Percentiles rank a stretch among this genome's conserved stretches.
Conservation (phyloP, 2,888 invertebrate genomes). For the Caenorhabditis macrosperma region DNA sequence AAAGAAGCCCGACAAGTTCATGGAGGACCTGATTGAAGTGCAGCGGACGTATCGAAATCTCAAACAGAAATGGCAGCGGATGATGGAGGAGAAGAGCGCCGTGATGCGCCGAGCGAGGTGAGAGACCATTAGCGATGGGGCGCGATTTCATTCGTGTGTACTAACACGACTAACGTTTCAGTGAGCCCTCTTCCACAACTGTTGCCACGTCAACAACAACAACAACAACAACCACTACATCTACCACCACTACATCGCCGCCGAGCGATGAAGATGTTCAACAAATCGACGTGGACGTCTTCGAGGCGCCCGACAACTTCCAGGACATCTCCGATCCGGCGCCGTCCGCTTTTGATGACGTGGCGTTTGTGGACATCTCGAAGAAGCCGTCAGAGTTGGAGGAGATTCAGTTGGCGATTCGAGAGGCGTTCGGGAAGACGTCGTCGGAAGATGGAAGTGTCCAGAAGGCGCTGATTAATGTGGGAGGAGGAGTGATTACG, state of each 20-base stretch:
- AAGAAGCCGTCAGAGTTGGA: constrained; percentile 8
- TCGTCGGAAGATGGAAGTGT: no score
- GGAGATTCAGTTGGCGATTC: constrained; percentile 27
- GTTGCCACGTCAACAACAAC: constrained; percentile 5
- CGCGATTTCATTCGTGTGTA: constrained; percentile 2
- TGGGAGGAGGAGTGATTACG: not conserved
- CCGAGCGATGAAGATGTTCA: no score
- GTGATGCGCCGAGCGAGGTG: constrained; percentile 34
- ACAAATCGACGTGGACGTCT: constrained; percentile 51
- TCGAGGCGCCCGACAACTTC: constrained; percentile 48
- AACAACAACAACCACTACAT: not conserved
- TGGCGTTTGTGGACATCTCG: constrained; percentile 25
- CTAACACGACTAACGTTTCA: constrained; percentile 34
- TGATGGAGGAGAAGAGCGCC: constrained; percentile 39
- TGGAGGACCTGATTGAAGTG: constrained; percentile 60
- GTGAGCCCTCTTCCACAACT: not conserved
- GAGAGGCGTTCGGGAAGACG: constrained; percentile 20
- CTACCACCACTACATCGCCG: constrained; percentile 4
- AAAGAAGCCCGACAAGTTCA: constrained; percentile 48
- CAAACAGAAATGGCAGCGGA: constrained; percentile 54
- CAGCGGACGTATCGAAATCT: constrained; percentile 45
- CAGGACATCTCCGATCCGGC: constrained; percentile 42
- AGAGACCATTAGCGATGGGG: not conserved
- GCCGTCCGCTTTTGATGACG: constrained; percentile 8
- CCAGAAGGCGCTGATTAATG: not conserved